Conservation (phyloP, 2,888 invertebrate genomes). For the Dasysyrphus tricinctus region DNA sequence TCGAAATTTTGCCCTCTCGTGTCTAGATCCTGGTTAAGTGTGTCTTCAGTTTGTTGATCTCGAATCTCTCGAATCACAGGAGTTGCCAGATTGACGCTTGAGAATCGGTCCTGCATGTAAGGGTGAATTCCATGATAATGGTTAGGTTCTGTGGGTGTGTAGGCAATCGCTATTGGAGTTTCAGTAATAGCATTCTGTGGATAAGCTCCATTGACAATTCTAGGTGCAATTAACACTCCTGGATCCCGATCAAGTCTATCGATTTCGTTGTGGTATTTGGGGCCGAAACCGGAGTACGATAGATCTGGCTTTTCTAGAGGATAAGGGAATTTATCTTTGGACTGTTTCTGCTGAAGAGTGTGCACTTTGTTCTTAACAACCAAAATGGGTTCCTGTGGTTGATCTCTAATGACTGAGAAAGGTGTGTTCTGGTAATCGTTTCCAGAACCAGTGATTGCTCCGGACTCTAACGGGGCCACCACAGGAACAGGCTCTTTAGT, state of each 20-base stretch:
- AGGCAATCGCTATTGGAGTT: slow-evolving; percentile 87
- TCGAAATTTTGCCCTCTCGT: slow-evolving; percentile 82
- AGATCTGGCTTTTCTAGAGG: slow-evolving; percentile 86
- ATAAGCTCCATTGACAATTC: slow-evolving; percentile 83
- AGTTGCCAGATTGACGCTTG: slow-evolving; percentile 84
- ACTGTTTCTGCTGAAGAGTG: slow-evolving; percentile 79
- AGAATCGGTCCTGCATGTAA: slow-evolving; percentile 79
- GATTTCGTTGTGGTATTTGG: slow-evolving; percentile 78
- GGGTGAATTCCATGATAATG: slow-evolving; percentile 74
- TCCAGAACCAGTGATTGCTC: slow-evolving; percentile 76
- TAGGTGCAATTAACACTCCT: slow-evolving; percentile 82
- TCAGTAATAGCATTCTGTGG: slow-evolving; percentile 83
- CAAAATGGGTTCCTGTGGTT: slow-evolving; percentile 84
- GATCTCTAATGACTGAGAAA: slow-evolving; percentile 82
- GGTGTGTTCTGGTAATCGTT: slow-evolving; percentile 83
- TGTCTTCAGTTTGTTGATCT: slow-evolving; percentile 81
- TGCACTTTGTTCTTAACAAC: slow-evolving; percentile 82
- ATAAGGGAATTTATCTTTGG: slow-evolving; percentile 87
- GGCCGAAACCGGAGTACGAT: slow-evolving; percentile 79
- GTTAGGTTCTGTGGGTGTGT: slow-evolving; percentile 86
- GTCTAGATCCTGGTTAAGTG: slow-evolving; percentile 80
- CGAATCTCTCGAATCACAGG: slow-evolving; percentile 84
- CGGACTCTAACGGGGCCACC: slow-evolving; percentile 76
- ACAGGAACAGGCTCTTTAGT: slow-evolving; percentile 76
- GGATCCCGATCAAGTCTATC: slow-evolving; percentile 82